Evolutionary conservation across 2,113 vertebrate genomes (phyloP).

Genomic region (Herpailurus yagouaroundi): DNA sequence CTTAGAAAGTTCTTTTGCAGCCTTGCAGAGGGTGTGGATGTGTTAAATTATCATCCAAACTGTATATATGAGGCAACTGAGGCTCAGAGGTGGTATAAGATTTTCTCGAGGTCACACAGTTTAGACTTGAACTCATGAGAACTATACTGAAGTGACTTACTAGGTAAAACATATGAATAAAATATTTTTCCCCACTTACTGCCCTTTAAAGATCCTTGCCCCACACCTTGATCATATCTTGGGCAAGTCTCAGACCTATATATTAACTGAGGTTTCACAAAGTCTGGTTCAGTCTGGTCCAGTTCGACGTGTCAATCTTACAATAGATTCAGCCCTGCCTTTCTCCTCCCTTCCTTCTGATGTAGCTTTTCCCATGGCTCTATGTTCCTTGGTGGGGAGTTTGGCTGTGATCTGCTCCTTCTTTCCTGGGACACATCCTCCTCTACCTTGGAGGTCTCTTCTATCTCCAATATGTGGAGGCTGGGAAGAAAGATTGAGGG

Average conservation of each 20-base stretch:
- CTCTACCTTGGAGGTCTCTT: not conserved
- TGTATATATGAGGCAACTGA: not conserved
- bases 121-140: not conserved
- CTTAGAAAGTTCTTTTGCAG: not conserved
- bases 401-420: not conserved
- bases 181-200: not conserved
- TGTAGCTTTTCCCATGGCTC: not conserved
- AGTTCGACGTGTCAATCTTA: not conserved
- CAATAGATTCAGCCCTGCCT: not conserved
- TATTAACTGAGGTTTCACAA: not conserved
- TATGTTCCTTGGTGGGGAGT: not conserved
- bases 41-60: not conserved
- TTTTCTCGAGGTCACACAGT: not conserved
- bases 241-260: not conserved
- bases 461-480: not conserved
- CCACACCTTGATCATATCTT: not conserved
- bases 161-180: not conserved
- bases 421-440: not conserved
- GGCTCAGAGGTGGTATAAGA: not conserved
- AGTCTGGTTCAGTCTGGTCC: not conserved
- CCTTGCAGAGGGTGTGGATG: not conserved
- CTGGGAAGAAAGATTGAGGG: not conserved
- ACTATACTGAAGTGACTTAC: not conserved
- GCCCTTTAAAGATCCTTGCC: not conserved
- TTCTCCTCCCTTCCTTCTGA: not conserved